Evolutionary conservation across 2,888 invertebrate genomes (phyloP).

Genomic region (Tenodera sinensis): DNA sequence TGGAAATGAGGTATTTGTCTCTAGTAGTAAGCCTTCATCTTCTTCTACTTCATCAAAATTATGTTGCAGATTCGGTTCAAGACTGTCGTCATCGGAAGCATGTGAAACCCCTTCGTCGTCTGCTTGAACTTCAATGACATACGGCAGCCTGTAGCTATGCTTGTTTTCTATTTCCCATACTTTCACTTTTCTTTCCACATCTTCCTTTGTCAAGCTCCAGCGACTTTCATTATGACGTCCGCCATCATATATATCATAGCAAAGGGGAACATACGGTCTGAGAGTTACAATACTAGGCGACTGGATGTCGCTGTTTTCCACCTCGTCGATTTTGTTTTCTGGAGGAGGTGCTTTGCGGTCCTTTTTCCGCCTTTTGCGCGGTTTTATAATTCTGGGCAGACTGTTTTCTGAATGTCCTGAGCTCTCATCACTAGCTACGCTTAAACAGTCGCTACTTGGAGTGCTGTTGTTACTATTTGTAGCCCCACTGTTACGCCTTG

Average conservation of each 20-base stretch:
- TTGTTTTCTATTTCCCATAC: not conserved
- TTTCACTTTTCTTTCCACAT: slow-evolving; percentile 2
- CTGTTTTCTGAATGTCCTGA: slow-evolving; percentile 70
- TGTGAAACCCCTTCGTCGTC: slow-evolving; percentile 21
- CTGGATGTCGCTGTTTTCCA: slow-evolving; percentile 43
- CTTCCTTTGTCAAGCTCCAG: not conserved
- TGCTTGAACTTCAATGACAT: not conserved
- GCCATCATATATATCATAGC: slow-evolving; percentile 38
- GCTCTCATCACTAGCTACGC: slow-evolving; percentile 75
- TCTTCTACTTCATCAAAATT: slow-evolving; percentile 45
- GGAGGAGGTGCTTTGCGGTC: slow-evolving; percentile 77
- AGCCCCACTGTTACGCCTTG: slow-evolving; percentile 21
- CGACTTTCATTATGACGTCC: slow-evolving; percentile 23
- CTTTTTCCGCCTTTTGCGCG: slow-evolving; percentile 84
- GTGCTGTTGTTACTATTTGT: slow-evolving; percentile 36
- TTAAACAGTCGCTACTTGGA: slow-evolving; percentile 63
- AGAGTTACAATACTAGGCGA: slow-evolving; percentile 40
- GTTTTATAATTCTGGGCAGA: slow-evolving; percentile 84
- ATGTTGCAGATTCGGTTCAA: slow-evolving; percentile 44
- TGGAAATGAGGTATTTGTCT: not conserved
- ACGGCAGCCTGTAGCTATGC: not conserved
- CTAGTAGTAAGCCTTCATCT: not conserved
- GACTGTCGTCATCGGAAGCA: slow-evolving; percentile 13
- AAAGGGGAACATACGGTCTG: slow-evolving; percentile 50
- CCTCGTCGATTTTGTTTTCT: slow-evolving; percentile 28